Evolutionary conservation across 2,113 vertebrate genomes (phyloP), one percentile per base, ranked within the genome.

Genomic region (Irena cyanogastra): DNA sequence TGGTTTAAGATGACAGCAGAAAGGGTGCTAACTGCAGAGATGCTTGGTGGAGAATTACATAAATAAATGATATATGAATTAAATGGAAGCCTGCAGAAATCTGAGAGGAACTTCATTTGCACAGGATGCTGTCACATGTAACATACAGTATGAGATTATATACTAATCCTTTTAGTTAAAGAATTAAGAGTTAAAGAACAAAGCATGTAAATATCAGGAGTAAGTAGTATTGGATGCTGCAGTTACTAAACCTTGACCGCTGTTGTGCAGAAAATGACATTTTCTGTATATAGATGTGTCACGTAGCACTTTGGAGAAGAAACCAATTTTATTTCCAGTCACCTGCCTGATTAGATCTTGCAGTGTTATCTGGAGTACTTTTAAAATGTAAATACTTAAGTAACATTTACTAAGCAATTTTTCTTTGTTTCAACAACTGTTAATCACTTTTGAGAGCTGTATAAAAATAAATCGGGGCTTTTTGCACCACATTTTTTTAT

Each of bases 401-500:
- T 72, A 91, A 56, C 7, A 23, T 44, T 94, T 84, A n/a, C 39
- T 74, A 35, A 89, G 56, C 52, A 78, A 35, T 80, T 80, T 76
- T 84, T 19, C 49, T 54, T 69, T 90, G 64, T 77, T 93, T 81
- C 11, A 10, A 35, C 35, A 50, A 6, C 66, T 84, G 94, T 72
- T 90, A 93, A 26, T 96, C 94, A 71, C 52, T 84, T 57, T 49
- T 39, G 68, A 91, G 88, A 93, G 49, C 80, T 33, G 60, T 83
- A 77, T 66, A 96, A 93, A 97, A 97, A 97, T 97, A 97, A 96
- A 65, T n/a, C 2, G 95, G 96, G 93, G 83, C 93, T 97, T 97
- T 96, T 39, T 95, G 90, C 45, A 22, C 66, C 49, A n/a, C 5
- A 16, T 3, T 63, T 94, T 93, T 95, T 96, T 56, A 37, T 92